A percentile compares a stretch with the other conserved stretches of the same genome.
phyloP scores from a whole-genome alignment of 2,797 vertebrate genomes.

The Allobates femoralis region DNA sequence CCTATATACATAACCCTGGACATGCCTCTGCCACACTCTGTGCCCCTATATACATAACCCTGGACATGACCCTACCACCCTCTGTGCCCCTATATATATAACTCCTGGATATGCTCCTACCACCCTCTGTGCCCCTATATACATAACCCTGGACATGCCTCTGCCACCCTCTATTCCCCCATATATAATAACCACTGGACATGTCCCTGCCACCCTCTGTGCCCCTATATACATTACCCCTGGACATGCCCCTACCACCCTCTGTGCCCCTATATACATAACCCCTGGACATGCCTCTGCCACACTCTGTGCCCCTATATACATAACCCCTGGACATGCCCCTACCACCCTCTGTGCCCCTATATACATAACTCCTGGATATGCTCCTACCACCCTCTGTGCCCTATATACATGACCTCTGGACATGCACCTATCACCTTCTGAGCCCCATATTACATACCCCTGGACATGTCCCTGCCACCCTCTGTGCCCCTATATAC shows the following conservation, averaged over 20 bases:
- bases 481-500: neutral
- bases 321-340: neutral
- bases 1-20: neutral
- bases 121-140: neutral
- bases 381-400: neutral
- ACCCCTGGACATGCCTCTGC: neutral
- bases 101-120: neutral
- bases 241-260: neutral
- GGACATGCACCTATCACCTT: no score
- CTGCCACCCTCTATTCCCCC: neutral
- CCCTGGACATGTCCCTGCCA: neutral
- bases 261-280: neutral
- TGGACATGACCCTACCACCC: neutral
- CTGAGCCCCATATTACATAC: neutral
- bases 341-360: neutral
- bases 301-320: neutral
- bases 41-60: neutral
- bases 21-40: neutral
- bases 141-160: neutral
- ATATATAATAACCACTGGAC: neutral
- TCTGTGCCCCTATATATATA: neutral
- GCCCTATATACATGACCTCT: conserved; percentile 68
- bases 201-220: neutral
- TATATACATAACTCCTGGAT: neutral
- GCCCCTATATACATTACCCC: neutral